Percentiles rank a stretch among this genome's conserved stretches.
Evolutionary conservation across 2,888 invertebrate genomes (phyloP).

Genomic region (Synanthedon vespiformis): DNA sequence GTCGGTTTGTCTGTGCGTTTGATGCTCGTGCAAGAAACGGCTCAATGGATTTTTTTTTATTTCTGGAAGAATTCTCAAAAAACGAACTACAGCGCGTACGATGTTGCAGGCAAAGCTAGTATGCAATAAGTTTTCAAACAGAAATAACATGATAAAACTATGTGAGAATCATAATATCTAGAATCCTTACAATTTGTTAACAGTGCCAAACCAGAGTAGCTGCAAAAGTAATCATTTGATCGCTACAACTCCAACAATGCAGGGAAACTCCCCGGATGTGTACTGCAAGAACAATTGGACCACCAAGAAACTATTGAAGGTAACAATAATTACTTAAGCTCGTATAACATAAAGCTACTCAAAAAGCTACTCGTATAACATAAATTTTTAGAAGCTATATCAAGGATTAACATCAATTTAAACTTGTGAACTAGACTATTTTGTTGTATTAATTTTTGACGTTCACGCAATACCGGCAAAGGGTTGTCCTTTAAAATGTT

Average conservation of each 20-base stretch:
- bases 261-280: slow-evolving; percentile 32
- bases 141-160: too few species aligned
- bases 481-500: background rate
- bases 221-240: slow-evolving; percentile 33
- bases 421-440: background rate
- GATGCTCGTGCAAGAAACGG: too few species aligned
- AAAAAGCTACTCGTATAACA: background rate
- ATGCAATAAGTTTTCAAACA: too few species aligned
- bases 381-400: background rate
- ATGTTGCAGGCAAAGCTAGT: too few species aligned
- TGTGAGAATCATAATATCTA: too few species aligned
- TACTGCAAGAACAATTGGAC: slow-evolving; percentile 41
- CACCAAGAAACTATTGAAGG: slow-evolving; percentile 31
- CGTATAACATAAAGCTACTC: background rate
- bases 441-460: background rate
- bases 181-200: slow-evolving; percentile 7
- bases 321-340: slow-evolving; percentile 11
- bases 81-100: too few species aligned
- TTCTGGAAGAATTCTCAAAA: too few species aligned
- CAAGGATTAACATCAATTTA: background rate
- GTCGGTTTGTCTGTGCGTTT: too few species aligned
- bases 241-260: slow-evolving; percentile 34
- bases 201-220: slow-evolving; percentile 49
- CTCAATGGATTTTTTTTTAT: too few species aligned
- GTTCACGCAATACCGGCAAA: background rate